Base-by-base conservation (phyloP, 2,113 vertebrate species). In the Brachirus orientalis region DNA sequence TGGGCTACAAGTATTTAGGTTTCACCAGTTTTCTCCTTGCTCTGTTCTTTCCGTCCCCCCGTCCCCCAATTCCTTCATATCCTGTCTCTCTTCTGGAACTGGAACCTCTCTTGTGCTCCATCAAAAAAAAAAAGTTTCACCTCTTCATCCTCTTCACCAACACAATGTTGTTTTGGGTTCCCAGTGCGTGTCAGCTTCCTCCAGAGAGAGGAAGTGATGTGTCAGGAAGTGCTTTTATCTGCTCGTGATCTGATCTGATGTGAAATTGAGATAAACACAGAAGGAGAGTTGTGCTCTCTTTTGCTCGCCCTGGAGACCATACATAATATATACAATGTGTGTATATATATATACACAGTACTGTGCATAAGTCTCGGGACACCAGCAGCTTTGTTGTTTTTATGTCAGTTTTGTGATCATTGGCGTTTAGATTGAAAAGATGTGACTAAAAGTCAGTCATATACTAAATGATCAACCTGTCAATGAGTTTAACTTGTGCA, bases 211-310 rank as follows among this genome's bases (percentile, higher is more conserved):
- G 87, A 91, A 91, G 87, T 86, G 85, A 90, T 90, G 83, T 64
- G 80, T 81, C 85, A 88, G 89, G 86, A 89, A 83, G 63, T 57
- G 81, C 82, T 79, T 85, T 87, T 89, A 93, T 92, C 91, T 61
- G 79, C 77, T 79, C 75, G 77, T 86, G 89, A 93, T 93, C 87
- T 90, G 90, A 92, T 91, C 88, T 80, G 89, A 88, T 88, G 74
- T 63, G 72, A 87, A 84, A 86, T 86, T 61, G 87, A 78, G 87
- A 92, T 90, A 89, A 87, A 77, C 72, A 70, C 45, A 3, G 66
- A 75, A 68, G 63, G 67, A 77, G 72, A 43, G 71, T 55, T 63
- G 48, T 60, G 40, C 70, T 85, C 71, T 51, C 71, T 54, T 45
- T 56, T 45, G 54, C 70, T 78, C 67, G 20, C 84, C 65, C 69